A percentile compares a stretch with the other conserved stretches of the same genome.
Evolutionary conservation across 2,113 vertebrate genomes (phyloP).

Genomic region (Zosterops hypoxanthus): DNA sequence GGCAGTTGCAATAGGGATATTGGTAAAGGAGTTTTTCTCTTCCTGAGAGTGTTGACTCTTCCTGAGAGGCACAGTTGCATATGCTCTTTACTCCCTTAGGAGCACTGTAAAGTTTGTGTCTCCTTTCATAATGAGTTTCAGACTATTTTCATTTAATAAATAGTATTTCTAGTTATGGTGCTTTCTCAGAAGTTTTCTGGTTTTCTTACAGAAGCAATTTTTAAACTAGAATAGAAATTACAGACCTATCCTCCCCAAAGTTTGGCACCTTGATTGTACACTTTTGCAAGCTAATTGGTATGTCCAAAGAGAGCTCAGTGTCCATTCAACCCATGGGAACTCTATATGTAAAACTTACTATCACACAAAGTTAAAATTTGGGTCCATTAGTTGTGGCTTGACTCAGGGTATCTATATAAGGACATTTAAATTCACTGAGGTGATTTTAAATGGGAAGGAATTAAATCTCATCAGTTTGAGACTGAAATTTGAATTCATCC

Average conservation of each 20-base stretch:
- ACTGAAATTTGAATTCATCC: neutral
- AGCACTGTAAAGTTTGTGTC: neutral
- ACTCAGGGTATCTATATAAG: neutral
- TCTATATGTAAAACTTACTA: neutral
- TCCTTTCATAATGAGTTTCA: neutral
- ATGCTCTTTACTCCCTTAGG: neutral
- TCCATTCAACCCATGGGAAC: neutral
- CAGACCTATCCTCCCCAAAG: neutral
- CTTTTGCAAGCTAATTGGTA: neutral
- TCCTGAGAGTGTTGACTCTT: neutral
- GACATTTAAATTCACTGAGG: neutral
- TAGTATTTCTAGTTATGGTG: neutral
- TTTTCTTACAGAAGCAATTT: neutral
- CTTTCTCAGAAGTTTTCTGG: neutral
- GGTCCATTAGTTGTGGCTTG: neutral
- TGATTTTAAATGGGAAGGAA: neutral
- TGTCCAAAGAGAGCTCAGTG: neutral
- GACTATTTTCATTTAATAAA: neutral
- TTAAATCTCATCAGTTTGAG: neutral
- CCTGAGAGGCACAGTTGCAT: accelerated
- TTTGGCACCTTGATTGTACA: neutral
- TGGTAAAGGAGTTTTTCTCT: neutral
- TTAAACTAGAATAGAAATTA: neutral
- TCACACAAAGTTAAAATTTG: neutral
- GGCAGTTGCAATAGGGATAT: neutral